These are phyloP conservation scores for Dasyurus viverrinus DNA, from an alignment of 2,113 vertebrate species.

Conservation along the genomic window DNA sequence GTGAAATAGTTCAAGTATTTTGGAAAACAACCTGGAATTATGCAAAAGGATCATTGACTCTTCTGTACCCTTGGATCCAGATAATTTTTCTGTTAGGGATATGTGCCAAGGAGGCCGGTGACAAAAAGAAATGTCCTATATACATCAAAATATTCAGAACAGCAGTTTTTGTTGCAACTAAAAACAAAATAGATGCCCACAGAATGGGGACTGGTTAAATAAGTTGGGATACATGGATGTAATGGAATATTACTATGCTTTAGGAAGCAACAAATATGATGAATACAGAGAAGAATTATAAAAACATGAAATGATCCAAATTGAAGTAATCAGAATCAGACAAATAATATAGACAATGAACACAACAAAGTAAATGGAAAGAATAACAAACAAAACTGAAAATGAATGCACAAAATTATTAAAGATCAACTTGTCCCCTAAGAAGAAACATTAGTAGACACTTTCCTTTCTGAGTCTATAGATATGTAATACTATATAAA, in stretches of 20 bases:
- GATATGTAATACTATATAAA: background rate
- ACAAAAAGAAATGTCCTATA: background rate
- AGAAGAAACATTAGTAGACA: background rate
- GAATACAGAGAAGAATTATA: background rate
- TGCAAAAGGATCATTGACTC: background rate
- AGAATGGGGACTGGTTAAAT: background rate
- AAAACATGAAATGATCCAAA: background rate
- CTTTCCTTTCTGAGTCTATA: background rate
- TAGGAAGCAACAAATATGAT: background rate
- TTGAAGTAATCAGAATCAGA: background rate
- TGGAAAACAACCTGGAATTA: background rate
- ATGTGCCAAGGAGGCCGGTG: background rate
- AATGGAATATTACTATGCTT: background rate
- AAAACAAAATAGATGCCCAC: background rate
- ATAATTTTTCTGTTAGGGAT: background rate
- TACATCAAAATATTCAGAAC: background rate
- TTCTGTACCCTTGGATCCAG: background rate
- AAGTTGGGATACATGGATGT: background rate
- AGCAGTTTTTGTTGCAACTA: background rate
- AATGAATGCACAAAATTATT: background rate
- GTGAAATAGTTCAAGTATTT: background rate
- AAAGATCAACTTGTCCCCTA: background rate
- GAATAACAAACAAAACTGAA: background rate
- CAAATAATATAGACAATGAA: background rate
- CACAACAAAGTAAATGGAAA: background rate